Percentiles rank a stretch among this genome's conserved stretches.
Conservation (phyloP, 2,113 vertebrate species). For the Azemiops feae region DNA sequence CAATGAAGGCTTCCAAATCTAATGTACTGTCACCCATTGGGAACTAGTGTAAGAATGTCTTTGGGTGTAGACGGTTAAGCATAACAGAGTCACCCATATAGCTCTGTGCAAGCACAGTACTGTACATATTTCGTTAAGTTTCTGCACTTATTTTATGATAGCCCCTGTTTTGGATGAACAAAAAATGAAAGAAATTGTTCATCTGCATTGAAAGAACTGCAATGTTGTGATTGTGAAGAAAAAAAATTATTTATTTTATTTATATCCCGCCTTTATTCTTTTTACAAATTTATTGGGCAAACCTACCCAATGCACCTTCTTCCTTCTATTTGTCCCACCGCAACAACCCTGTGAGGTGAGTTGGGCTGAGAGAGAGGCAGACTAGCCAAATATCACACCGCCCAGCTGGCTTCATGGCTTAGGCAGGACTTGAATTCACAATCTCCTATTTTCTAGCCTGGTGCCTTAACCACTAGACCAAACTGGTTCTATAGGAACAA, state of each 20-base stretch:
- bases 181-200: background rate
- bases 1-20: constrained; percentile 59
- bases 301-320: background rate
- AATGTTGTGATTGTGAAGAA: background rate
- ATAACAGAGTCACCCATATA: background rate
- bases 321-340: background rate
- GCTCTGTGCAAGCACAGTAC: background rate
- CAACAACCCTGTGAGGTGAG: background rate
- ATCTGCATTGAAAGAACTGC: background rate
- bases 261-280: background rate
- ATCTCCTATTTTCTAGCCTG: background rate
- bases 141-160: background rate
- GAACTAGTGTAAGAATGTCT: constrained; percentile 45
- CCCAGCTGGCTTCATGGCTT: background rate
- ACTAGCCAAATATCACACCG: background rate
- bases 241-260: background rate
- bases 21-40: constrained; percentile 81
- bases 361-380: background rate
- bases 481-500: background rate
- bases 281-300: background rate
- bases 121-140: background rate
- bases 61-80: background rate
- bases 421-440: background rate
- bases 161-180: background rate
- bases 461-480: background rate